These are phyloP conservation scores for Bombus breviceps DNA, from an alignment of 1,140 invertebrate species.

Conservation along the genomic window DNA sequence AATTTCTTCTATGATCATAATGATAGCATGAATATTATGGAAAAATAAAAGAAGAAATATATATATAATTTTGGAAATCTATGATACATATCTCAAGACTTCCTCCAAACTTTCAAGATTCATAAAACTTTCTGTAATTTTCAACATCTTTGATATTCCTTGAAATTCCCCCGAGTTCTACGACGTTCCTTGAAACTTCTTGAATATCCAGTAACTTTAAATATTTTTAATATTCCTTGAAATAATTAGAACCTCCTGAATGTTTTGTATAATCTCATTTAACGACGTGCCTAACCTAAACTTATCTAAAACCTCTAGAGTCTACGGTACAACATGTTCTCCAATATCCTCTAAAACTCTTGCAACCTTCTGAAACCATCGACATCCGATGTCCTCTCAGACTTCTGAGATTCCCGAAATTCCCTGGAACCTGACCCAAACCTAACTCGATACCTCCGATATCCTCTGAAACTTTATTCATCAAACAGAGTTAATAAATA, in stretches of 20 bases:
- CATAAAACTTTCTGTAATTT: not conserved
- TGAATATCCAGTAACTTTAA: not conserved
- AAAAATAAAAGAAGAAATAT: not conserved
- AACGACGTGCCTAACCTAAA: not conserved
- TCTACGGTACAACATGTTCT: not conserved
- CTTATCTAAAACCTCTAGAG: not conserved
- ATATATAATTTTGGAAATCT: no score
- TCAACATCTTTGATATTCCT: not conserved
- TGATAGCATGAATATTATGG: not conserved
- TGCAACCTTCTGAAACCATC: not conserved
- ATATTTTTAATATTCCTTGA: conserved; percentile 1
- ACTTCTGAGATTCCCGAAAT: not conserved
- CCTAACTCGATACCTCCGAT: not conserved
- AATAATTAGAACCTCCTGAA: not conserved
- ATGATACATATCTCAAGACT: no score
- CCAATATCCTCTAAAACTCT: conserved; percentile 8
- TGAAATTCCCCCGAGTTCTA: not conserved
- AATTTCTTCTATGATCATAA: not conserved
- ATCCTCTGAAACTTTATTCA: not conserved
- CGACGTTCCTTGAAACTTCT: not conserved
- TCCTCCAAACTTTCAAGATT: not conserved
- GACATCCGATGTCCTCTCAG: conserved; percentile 9
- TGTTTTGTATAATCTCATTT: not conserved
- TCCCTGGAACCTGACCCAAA: not conserved
- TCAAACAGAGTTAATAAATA: not conserved